Base-by-base conservation (phyloP, 2,888 invertebrate species). In the Hemaris fuciformis region DNA sequence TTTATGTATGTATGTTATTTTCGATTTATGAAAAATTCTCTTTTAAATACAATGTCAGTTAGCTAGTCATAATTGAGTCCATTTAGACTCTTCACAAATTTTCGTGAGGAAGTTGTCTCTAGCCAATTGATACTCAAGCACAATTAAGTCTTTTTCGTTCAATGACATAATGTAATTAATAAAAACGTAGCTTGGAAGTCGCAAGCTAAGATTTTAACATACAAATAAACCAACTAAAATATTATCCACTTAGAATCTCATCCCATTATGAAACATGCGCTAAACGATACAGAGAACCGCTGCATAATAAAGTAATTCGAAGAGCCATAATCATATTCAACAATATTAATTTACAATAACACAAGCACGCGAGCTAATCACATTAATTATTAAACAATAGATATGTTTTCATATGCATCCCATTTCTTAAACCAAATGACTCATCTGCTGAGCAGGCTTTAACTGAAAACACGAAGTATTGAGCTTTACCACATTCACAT, bases 351-450 rank as follows among this genome's bases (percentile, higher is more conserved):
- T 82, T 77, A 77, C 73, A 78, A 81, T 79, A 79, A 53, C 31
- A 80, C 67, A 73, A 65, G 72, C 71, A 70, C 66, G 71, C 65
- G 73, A 72, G 68, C 67, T 77, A 72, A 78, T 80, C 77, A 78
- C 73, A 74, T 77, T 82, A 73, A 76, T 81, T 79, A 79, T 75
- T 71, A 81, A 81, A 83, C 82, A 84, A 82, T 79, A 77, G 77
- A 75, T 75, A 25, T 60, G 25, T 46, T 53, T 58, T 53, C 63
- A 60, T 63, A 72, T 72, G 75, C 64, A 64, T 83, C 81, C 76
- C 80, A 83, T 86, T 85, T 83, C 84, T 84, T 87, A 77, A 78
- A 78, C 80, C 71, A 81, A 83, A 83, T 88, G 87, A 89, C 81
- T 89, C 88, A 89, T 83, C 81, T 15, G 48, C 48, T 60, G 10